phyloP scores from a whole-genome alignment of 2,888 invertebrate species.

The Zeuzera pyrina region DNA sequence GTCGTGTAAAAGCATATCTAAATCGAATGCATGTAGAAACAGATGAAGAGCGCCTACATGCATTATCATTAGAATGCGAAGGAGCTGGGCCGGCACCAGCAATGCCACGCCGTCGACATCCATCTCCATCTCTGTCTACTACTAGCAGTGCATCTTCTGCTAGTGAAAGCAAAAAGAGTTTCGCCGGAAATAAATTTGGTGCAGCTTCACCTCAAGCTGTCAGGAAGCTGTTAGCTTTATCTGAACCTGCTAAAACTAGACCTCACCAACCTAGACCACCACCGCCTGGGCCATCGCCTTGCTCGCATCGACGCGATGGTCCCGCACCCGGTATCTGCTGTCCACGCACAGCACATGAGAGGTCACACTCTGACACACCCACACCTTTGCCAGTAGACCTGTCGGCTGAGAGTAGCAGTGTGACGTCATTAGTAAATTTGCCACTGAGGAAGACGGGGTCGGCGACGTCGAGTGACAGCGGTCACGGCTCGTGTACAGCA shows the following conservation, averaged over 20 bases:
- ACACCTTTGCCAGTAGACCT: constrained; percentile 90
- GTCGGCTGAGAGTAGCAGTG: constrained; percentile 95
- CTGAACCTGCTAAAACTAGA: constrained; percentile 89
- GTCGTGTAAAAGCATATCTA: constrained; percentile 96
- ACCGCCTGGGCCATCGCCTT: constrained; percentile 77
- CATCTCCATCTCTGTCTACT: constrained; percentile 94
- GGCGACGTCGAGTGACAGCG: constrained; percentile 93
- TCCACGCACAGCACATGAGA: constrained; percentile 83
- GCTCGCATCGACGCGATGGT: constrained; percentile 75
- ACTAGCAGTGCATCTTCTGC: constrained; percentile 93
- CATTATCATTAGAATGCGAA: constrained; percentile 93
- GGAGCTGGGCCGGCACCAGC: constrained; percentile 75
- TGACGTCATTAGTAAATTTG: constrained; percentile 92
- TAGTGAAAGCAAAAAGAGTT: constrained; percentile 79
- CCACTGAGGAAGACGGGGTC: constrained; percentile 92
- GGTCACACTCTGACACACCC: constrained; percentile 92
- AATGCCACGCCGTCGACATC: constrained; percentile 84
- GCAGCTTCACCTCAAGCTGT: constrained; percentile 98
- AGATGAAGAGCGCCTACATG: constrained; percentile 92
- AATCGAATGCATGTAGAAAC: constrained; percentile 92
- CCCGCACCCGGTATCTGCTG: constrained; percentile 61
- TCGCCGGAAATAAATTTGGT: constrained; percentile 80
- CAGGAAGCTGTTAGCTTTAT: constrained; percentile 92
- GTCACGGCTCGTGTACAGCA: constrained; percentile 83
- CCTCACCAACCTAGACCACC: constrained; percentile 87